phyloP scores from a whole-genome alignment of 2,888 invertebrate genomes.

The Chrysolina oricalcia region DNA sequence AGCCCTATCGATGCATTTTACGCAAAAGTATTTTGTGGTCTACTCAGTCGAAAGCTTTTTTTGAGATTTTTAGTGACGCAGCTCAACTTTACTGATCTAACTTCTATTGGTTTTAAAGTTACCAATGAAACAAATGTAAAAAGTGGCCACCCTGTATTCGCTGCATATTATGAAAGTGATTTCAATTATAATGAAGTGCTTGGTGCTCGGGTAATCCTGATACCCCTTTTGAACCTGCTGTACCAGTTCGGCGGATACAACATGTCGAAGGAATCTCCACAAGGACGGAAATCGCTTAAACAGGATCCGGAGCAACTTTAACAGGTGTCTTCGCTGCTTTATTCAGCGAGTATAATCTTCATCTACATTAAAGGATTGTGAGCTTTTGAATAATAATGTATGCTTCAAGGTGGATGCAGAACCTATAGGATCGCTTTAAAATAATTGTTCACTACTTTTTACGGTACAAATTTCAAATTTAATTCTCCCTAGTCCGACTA shows the following conservation, averaged over 20 bases:
- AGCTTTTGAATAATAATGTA: background rate
- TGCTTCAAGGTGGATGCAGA: background rate
- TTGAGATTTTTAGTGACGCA: too few species aligned
- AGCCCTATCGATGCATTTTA: too few species aligned
- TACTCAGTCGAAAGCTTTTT: too few species aligned
- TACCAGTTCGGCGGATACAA: conserved; percentile 33
- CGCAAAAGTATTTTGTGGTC: too few species aligned
- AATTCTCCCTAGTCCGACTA: too few species aligned
- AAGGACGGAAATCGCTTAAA: conserved; percentile 39
- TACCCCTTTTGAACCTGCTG: conserved; percentile 16
- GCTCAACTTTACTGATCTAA: too few species aligned
- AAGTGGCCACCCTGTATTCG: too few species aligned
- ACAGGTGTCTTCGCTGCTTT: conserved; percentile 37
- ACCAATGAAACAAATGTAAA: too few species aligned
- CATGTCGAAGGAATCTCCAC: conserved; percentile 39
- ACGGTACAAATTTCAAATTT: too few species aligned
- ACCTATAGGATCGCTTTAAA: too few species aligned
- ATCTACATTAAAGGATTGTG: conserved; percentile 30
- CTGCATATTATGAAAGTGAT: background rate
- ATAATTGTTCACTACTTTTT: too few species aligned
- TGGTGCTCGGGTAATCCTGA: background rate
- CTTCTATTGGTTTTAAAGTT: too few species aligned
- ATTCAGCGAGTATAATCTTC: conserved; percentile 28
- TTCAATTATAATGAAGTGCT: background rate
- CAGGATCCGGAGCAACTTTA: conserved; percentile 41